Base-by-base conservation (phyloP, 2,113 vertebrate genomes). In the Scalopus aquaticus region DNA sequence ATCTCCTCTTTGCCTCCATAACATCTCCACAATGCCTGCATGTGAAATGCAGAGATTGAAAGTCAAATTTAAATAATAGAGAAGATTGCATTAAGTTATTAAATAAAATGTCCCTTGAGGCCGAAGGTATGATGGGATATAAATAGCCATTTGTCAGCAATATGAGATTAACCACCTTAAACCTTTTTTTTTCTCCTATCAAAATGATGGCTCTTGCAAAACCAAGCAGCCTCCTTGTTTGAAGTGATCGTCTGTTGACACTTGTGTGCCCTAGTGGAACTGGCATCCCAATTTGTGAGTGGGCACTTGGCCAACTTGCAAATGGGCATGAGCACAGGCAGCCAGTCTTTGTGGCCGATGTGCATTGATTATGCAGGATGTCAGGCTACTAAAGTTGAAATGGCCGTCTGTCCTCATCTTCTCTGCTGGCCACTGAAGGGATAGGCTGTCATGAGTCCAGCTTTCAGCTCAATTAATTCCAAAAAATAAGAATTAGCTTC, bases 401-500 rank as follows among this genome's bases (percentile, higher is more conserved):
- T 86, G 39, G 58, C 95, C 97, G 74, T 95, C 90, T 88, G 95
- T 82, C 58, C 17, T 42, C 54, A 2, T 28, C 77, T 96, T 97
- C 95, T 97, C 83, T 90, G 90, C 80, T 69, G 88, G 65, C 94
- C 32, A 62, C 92, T 32, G 87, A 72, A 39, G 44, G 95, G 86
- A 93, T 35, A 74, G 32, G 16, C 6, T 82, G 96, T 74, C 54
- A 74, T 24, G 60, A 5, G 78, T 97, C 81, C 88, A 97, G 44
- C 16, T 78, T 69, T 46, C 56, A 80, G 84, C 96, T 97, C 92
- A 96, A 95, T 76, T 93, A 92, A 91, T 88, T 93, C 93, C 81
- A 73, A 69, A 96, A 97, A 97, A 81, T 88, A 97, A 97, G 56
- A 98, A 97, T 97, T 96, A 96, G 83, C 93, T 95, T 95, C 87